Evolutionary conservation across 2,113 vertebrate species (phyloP).

Genomic region (Brachypodius melanocephalos): DNA sequence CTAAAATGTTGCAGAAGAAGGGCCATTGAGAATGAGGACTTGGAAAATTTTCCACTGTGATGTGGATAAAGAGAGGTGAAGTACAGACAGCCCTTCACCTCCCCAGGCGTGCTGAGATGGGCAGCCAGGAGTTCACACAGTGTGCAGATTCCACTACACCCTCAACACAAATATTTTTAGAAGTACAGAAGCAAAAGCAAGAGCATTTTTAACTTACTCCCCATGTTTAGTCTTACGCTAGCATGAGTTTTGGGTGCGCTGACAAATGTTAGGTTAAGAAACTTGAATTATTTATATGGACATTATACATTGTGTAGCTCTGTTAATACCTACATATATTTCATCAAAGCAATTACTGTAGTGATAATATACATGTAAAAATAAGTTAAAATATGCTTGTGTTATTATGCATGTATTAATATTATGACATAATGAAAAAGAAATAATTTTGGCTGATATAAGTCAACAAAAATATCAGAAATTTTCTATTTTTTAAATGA

Average conservation of each 20-base stretch:
- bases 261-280: conserved; percentile 1
- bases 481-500: not conserved
- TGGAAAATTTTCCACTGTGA: not conserved
- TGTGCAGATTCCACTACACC: not conserved
- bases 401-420: not conserved
- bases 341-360: not conserved
- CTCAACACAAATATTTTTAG: not conserved
- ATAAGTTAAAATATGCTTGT: not conserved
- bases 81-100: not conserved
- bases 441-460: not conserved
- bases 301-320: conserved; percentile 22
- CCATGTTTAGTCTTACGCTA: not conserved
- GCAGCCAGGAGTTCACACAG: not conserved
- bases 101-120: not conserved
- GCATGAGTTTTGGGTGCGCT: not conserved
- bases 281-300: conserved; percentile 35
- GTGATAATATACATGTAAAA: not conserved
- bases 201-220: not conserved
- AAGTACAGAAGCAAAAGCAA: not conserved
- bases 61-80: not conserved
- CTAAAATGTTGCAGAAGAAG: not conserved
- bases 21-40: not conserved
- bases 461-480: not conserved
- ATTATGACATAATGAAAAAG: not conserved
- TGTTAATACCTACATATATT: conserved; percentile 36